Conservation (phyloP, 1,140 invertebrate species). For the Pogonomyrmex californicus region DNA sequence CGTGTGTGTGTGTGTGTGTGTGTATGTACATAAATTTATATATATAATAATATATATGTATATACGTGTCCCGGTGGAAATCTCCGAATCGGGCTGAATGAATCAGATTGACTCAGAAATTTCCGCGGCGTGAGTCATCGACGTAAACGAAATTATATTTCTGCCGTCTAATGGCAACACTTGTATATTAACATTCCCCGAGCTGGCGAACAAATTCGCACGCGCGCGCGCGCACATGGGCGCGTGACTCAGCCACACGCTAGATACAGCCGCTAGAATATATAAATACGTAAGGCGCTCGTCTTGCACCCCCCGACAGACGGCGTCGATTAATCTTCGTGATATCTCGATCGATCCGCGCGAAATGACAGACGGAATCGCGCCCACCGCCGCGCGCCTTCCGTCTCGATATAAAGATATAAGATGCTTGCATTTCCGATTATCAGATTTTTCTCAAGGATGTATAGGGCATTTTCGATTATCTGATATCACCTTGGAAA, state of each 20-base stretch:
- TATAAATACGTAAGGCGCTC: constrained; percentile 61
- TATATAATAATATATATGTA: background rate
- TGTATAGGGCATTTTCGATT: constrained; percentile 22
- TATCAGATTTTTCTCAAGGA: constrained; percentile 47
- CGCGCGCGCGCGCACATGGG: constrained; percentile 27
- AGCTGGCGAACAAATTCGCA: constrained; percentile 67
- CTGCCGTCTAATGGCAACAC: constrained; percentile 68
- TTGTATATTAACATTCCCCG: constrained; percentile 66
- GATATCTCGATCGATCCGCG: constrained; percentile 60
- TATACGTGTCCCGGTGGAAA: constrained; percentile 35
- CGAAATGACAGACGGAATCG: constrained; percentile 61
- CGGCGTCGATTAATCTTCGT: constrained; percentile 61
- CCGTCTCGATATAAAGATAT: constrained; percentile 30
- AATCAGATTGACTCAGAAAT: constrained; percentile 70
- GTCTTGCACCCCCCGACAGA: constrained; percentile 10
- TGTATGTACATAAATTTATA: too few species aligned
- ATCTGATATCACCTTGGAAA: background rate
- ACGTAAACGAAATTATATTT: constrained; percentile 76
- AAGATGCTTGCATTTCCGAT: constrained; percentile 8
- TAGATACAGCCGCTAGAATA: constrained; percentile 52
- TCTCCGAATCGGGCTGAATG: constrained; percentile 59
- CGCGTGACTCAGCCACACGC: constrained; percentile 67
- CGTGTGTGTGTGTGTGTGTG: fast-evolving
- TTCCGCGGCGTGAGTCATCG: constrained; percentile 71
- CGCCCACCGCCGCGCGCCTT: constrained; percentile 23